Evolutionary conservation across 2,113 vertebrate genomes (phyloP).

Genomic region (Neogale vison): DNA sequence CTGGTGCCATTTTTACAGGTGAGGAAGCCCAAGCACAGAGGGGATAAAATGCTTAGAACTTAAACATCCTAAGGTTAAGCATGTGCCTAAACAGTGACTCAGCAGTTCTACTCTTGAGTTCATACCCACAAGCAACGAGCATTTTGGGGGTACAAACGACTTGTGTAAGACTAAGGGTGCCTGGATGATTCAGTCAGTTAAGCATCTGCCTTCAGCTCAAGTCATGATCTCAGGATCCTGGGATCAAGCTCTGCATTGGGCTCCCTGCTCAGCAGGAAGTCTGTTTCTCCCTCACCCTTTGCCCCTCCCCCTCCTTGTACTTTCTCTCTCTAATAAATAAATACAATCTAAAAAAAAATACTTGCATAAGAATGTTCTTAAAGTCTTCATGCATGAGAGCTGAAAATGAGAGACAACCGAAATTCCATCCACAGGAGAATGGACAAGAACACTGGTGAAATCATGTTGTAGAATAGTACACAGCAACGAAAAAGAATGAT

Average conservation of each 20-base stretch:
- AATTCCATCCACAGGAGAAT: neutral
- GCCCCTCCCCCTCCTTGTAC: neutral
- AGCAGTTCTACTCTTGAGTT: neutral
- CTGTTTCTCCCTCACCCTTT: neutral
- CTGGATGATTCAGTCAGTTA: neutral
- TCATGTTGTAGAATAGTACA: fast-evolving
- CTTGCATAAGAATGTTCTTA: neutral
- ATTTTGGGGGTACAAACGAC: neutral
- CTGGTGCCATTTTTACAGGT: neutral
- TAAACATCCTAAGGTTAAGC: neutral
- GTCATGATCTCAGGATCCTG: neutral
- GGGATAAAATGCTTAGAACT: neutral
- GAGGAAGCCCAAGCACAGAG: neutral
- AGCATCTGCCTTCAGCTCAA: neutral
- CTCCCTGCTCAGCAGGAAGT: neutral
- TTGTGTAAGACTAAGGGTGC: fast-evolving
- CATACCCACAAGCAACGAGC: neutral
- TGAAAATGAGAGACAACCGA: neutral
- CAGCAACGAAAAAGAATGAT: neutral
- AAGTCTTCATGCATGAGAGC: neutral
- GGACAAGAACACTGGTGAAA: neutral
- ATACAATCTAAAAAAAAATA: too few species aligned
- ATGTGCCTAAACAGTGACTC: fast-evolving
- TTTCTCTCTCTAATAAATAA: too few species aligned
- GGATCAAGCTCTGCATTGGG: fast-evolving